Conservation (phyloP, 2,797 vertebrate genomes). For the Dromococcyx pavoninus region DNA sequence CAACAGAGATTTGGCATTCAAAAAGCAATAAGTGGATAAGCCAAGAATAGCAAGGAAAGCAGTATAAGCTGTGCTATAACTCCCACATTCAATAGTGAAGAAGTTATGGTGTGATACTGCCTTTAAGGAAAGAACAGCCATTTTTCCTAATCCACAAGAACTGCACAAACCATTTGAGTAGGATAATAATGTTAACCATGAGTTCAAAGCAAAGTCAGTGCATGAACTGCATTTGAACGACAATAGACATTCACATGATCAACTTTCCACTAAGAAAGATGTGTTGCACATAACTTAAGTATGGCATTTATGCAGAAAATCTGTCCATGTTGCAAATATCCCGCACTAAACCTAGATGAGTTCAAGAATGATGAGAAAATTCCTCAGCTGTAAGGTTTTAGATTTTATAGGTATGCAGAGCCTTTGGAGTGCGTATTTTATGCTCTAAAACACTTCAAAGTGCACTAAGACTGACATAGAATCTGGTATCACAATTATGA, state of each 20-base stretch:
- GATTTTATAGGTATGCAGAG: background rate
- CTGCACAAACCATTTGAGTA: background rate
- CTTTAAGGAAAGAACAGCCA: background rate
- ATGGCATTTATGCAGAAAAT: background rate
- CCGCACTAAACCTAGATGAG: background rate
- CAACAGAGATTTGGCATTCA: background rate
- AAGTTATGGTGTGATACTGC: background rate
- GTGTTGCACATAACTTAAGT: fast-evolving
- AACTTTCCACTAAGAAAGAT: background rate
- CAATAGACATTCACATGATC: background rate
- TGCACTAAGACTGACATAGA: background rate
- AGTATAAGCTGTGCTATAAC: background rate
- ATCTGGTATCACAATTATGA: background rate
- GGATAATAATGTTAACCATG: background rate
- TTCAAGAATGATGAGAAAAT: background rate
- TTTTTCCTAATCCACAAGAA: background rate
- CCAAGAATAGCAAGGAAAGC: background rate
- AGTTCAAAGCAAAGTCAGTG: background rate
- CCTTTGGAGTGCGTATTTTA: background rate
- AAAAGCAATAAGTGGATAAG: background rate
- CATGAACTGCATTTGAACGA: background rate
- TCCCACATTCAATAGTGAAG: background rate
- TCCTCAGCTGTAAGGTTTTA: background rate
- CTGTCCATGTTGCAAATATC: background rate
- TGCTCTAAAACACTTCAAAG: background rate